phyloP scores from a whole-genome alignment of 1,140 invertebrate species.

The Cotesia typhae region DNA sequence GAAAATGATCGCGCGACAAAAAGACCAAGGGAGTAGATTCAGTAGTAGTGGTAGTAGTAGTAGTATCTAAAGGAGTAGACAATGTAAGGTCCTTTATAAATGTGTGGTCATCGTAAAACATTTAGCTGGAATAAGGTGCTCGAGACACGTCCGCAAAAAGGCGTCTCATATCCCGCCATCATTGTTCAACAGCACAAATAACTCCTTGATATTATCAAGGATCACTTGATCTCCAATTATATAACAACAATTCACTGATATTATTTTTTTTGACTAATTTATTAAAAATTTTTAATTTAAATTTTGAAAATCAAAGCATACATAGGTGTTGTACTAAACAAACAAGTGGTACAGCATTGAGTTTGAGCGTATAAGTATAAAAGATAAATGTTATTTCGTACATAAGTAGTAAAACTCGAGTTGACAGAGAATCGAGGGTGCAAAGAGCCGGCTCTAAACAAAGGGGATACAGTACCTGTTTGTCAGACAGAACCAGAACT shows the following conservation, averaged over 20 bases:
- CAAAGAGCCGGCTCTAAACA: constrained; percentile 23
- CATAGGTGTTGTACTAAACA: background rate
- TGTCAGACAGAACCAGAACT: constrained; percentile 15
- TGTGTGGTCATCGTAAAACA: constrained; percentile 47
- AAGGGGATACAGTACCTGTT: constrained; percentile 18
- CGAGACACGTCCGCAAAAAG: constrained; percentile 48
- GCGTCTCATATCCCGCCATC: constrained; percentile 4
- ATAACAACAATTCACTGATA: background rate
- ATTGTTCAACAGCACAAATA: too few species aligned
- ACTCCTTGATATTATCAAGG: too few species aligned
- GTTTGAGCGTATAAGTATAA: background rate
- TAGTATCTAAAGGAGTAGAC: too few species aligned
- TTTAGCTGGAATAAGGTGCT: constrained; percentile 49
- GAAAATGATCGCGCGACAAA: constrained; percentile 43
- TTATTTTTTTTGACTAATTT: background rate
- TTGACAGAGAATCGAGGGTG: constrained; percentile 18
- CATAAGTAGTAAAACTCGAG: constrained; percentile 4
- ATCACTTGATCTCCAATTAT: background rate
- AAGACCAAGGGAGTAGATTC: constrained; percentile 40
- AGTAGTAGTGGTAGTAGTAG: background rate
- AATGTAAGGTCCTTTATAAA: background rate
- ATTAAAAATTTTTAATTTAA: background rate
- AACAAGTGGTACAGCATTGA: constrained; percentile 28
- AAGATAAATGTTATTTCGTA: constrained; percentile 24
- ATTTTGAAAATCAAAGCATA: background rate